Percentiles rank a stretch among this genome's conserved stretches.
phyloP scores from a whole-genome alignment of 2,888 invertebrate genomes.

The Papilio gigon region DNA sequence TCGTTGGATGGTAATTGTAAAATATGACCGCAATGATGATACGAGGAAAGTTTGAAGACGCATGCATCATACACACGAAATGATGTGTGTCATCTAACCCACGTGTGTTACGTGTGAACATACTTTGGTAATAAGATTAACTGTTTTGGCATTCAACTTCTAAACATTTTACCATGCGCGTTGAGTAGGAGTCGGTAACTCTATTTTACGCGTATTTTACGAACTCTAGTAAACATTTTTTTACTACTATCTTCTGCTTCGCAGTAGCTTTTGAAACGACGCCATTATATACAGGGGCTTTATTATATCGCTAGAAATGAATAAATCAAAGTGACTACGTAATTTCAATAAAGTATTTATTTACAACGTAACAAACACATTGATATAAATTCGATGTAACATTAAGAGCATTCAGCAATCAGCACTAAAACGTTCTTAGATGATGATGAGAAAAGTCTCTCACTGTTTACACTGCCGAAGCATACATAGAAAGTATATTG shows the following conservation, averaged over 20 bases:
- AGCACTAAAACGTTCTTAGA: constrained; percentile 8
- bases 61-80: constrained; percentile 9
- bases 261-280: not conserved
- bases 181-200: not conserved
- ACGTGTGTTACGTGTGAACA: not conserved
- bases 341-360: not conserved
- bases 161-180: constrained; percentile 4
- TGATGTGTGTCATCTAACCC: not conserved
- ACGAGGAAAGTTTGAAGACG: constrained; percentile 6
- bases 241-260: not conserved
- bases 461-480: not conserved
- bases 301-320: not conserved
- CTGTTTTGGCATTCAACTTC: constrained; percentile 17
- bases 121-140: constrained; percentile 12
- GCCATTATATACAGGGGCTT: too few species aligned
- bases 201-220: not conserved
- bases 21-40: constrained; percentile 27
- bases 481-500: not conserved
- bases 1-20: constrained; percentile 6
- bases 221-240: not conserved
- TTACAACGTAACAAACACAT: not conserved
- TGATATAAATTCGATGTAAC: constrained; percentile 3
- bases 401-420: constrained; percentile 30
- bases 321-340: not conserved
- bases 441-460: constrained; percentile 6